A percentile compares a stretch with the other conserved stretches of the same genome.
Evolutionary conservation across 2,113 vertebrate species (phyloP).

Genomic region (Sinocyclocheilus rhinocerous): DNA sequence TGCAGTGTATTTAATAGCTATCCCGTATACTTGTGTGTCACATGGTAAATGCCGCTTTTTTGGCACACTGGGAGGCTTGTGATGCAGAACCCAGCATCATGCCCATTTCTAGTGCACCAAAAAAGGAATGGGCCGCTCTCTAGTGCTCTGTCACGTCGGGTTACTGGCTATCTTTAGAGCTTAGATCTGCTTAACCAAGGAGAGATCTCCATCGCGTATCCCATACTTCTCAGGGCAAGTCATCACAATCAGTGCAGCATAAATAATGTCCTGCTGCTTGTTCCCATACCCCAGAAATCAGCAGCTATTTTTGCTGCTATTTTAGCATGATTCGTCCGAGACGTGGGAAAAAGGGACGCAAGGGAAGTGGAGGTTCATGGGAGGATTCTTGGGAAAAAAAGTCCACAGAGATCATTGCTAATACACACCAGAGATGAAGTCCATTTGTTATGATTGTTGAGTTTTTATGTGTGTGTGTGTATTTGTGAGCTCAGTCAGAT

Average conservation of each 20-base stretch:
- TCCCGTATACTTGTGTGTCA: slow-evolving; percentile 27
- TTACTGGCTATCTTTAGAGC: slow-evolving; percentile 58
- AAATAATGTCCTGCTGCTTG: slow-evolving; percentile 43
- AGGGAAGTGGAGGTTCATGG: slow-evolving; percentile 51
- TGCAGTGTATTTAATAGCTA: slow-evolving; percentile 37
- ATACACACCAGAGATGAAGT: slow-evolving; percentile 32
- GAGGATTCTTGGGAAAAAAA: slow-evolving; percentile 32
- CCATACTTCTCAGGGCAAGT: slow-evolving; percentile 45
- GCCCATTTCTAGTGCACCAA: slow-evolving; percentile 56
- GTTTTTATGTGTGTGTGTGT: neutral
- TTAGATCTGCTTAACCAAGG: slow-evolving; percentile 40
- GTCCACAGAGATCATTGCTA: slow-evolving; percentile 45
- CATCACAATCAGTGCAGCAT: slow-evolving; percentile 28
- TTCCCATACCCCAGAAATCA: slow-evolving; percentile 51
- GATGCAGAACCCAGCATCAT: slow-evolving; percentile 33
- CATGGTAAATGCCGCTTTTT: slow-evolving; percentile 7
- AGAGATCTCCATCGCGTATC: slow-evolving; percentile 44
- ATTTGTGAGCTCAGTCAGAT: slow-evolving; percentile 41
- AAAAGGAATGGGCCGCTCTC: slow-evolving; percentile 56
- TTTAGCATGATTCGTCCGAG: slow-evolving; percentile 26
- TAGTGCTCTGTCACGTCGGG: slow-evolving; percentile 47
- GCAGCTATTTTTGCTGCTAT: slow-evolving; percentile 45
- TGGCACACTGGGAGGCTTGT: slow-evolving; percentile 31
- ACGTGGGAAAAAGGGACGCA: slow-evolving; percentile 54
- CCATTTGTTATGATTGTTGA: slow-evolving; percentile 32